phyloP scores from a whole-genome alignment of 2,797 vertebrate genomes.

The Lerista edwardsae region DNA sequence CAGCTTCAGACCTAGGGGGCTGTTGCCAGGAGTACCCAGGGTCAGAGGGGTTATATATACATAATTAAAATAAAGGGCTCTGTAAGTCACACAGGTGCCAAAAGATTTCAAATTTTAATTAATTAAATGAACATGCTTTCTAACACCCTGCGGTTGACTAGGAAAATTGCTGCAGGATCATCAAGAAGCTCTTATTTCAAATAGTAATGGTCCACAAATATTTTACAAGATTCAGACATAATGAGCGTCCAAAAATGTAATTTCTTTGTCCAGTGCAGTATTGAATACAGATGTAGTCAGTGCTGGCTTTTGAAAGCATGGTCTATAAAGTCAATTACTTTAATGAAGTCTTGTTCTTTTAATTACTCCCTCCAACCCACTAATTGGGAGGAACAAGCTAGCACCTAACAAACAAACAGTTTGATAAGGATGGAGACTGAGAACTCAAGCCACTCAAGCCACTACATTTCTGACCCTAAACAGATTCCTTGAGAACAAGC shows the following conservation, averaged over 20 bases:
- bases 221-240: constrained; percentile 42
- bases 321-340: constrained; percentile 55
- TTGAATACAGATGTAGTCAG: constrained; percentile 63
- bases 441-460: neutral
- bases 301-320: constrained; percentile 56
- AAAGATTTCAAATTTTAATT: neutral
- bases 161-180: neutral
- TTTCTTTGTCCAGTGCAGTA: constrained; percentile 53
- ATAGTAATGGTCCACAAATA: constrained; percentile 4
- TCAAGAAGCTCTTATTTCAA: neutral
- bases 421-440: neutral
- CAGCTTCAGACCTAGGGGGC: no score
- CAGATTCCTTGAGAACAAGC: neutral
- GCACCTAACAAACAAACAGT: neutral
- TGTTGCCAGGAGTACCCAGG: no score
- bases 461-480: neutral
- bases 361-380: constrained; percentile 64
- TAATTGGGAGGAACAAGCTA: constrained; percentile 5
- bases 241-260: constrained; percentile 44
- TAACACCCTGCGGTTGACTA: neutral
- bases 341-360: constrained; percentile 41
- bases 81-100: neutral
- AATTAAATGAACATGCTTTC: neutral
- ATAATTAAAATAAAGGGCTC: neutral
- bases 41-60: no score